A percentile compares a stretch with the other conserved stretches of the same genome.
Conservation (phyloP, 2,113 vertebrate genomes). For the Boulengeromyrus knoepffleri region DNA sequence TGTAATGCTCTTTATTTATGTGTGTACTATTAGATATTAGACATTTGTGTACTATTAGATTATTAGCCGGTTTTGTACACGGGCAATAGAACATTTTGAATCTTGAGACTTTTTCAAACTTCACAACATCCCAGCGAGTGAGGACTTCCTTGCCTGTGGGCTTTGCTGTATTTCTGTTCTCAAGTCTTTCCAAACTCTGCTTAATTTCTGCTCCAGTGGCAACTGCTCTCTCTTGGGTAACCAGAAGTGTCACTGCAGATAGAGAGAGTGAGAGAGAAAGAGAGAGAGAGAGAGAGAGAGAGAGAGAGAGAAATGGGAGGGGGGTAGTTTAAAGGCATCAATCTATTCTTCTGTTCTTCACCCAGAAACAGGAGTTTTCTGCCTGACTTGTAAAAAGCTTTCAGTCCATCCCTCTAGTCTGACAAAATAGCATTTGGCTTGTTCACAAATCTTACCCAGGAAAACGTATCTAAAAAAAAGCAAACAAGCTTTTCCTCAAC, state of each 20-base stretch:
- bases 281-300: background rate
- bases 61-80: background rate
- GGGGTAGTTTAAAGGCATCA: background rate
- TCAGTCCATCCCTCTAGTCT: background rate
- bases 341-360: background rate
- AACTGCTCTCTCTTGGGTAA: background rate
- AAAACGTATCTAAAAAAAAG: background rate
- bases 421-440: background rate
- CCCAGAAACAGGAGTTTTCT: background rate
- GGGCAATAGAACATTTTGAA: background rate
- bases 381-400: background rate
- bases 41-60: background rate
- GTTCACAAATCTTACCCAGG: background rate
- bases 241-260: background rate
- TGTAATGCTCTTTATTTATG: background rate
- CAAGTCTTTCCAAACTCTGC: background rate
- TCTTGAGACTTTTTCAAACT: background rate
- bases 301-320: background rate
- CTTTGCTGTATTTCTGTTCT: background rate
- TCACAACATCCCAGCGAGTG: background rate
- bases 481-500: background rate
- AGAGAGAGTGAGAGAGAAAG: background rate
- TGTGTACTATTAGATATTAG: background rate
- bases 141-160: background rate
- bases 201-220: background rate